Conservation (phyloP, 2,113 vertebrate species). For the Dinomys branickii region DNA sequence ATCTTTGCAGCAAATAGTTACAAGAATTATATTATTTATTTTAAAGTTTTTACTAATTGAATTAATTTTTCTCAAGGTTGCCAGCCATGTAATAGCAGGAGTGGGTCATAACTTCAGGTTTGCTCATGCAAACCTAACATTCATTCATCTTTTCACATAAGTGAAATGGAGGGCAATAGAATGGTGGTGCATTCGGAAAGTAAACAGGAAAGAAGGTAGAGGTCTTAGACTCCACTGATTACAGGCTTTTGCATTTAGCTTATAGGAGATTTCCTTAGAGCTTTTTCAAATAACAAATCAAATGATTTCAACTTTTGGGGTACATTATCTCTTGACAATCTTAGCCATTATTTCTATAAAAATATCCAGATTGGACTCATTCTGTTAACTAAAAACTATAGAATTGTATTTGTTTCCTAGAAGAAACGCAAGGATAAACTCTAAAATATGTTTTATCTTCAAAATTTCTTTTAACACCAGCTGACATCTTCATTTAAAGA, state of each 20-base stretch:
- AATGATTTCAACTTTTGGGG: slow-evolving; percentile 3
- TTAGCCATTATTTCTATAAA: background rate
- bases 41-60: background rate
- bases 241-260: background rate
- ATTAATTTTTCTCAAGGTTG: background rate
- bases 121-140: background rate
- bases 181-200: background rate
- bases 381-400: background rate
- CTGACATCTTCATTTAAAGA: slow-evolving; percentile 55
- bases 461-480: background rate
- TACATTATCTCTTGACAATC: background rate
- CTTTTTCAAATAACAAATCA: background rate
- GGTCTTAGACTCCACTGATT: background rate
- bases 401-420: background rate
- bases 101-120: background rate
- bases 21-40: background rate
- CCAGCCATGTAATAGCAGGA: background rate
- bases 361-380: background rate
- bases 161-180: background rate
- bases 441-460: background rate
- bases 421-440: background rate
- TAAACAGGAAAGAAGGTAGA: background rate
- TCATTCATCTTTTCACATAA: background rate
- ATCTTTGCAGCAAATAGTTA: background rate
- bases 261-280: background rate